A percentile compares a stretch with the other conserved stretches of the same genome.
Evolutionary conservation across 1,140 invertebrate genomes (phyloP).

Genomic region (Bombus confusus): DNA sequence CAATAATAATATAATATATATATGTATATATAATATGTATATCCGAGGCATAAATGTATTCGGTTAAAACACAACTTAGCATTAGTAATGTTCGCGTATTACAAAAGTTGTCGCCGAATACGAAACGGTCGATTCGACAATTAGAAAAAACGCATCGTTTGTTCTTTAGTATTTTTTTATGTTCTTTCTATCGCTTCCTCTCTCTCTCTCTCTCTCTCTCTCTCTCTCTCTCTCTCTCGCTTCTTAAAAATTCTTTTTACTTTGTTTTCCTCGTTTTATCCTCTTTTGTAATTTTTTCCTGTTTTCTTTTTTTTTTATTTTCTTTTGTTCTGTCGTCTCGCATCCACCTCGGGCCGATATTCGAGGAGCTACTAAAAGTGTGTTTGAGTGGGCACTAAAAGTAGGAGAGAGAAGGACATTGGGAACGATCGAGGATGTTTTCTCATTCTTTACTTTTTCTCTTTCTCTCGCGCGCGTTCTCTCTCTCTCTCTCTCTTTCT

Average conservation of each 20-base stretch:
- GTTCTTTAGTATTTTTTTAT: conserved; percentile 18
- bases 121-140: conserved; percentile 34
- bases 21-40: conserved; percentile 32
- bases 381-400: conserved; percentile 37
- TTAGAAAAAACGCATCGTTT: conserved; percentile 52
- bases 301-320: background rate
- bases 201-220: background rate
- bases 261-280: background rate
- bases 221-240: background rate
- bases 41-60: conserved; percentile 3
- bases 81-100: conserved; percentile 61
- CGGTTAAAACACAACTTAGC: conserved; percentile 56
- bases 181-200: background rate
- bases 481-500: rapidly evolving
- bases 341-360: conserved; percentile 45
- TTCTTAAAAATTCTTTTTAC: background rate
- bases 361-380: conserved; percentile 49
- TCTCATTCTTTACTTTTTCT: background rate
- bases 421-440: background rate
- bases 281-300: background rate
- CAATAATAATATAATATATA: conserved; percentile 49
- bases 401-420: conserved; percentile 14
- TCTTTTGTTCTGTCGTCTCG: background rate
- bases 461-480: background rate
- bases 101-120: conserved; percentile 57